Conservation (phyloP, 2,888 invertebrate genomes). For the Philaethria dido region DNA sequence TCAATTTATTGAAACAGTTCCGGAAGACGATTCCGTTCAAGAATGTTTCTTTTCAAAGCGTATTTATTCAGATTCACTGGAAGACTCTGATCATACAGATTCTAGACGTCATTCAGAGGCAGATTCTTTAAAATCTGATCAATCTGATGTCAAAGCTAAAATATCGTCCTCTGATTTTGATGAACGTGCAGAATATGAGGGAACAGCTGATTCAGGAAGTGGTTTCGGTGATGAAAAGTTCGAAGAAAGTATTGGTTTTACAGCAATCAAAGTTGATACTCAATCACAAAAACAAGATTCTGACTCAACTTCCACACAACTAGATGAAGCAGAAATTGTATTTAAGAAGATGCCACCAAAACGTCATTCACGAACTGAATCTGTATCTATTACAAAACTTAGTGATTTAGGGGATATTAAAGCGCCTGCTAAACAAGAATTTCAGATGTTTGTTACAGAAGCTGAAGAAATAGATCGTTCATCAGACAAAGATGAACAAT, state of each 20-base stretch:
- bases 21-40: constrained; percentile 81
- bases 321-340: constrained; percentile 62
- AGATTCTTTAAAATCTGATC: constrained; percentile 79
- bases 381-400: constrained; percentile 72
- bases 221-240: constrained; percentile 80
- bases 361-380: constrained; percentile 77
- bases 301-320: constrained; percentile 55
- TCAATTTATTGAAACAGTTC: constrained; percentile 82
- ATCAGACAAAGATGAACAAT: constrained; percentile 74
- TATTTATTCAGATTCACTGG: constrained; percentile 80
- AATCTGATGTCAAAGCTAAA: constrained; percentile 77
- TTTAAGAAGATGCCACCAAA: constrained; percentile 78
- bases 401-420: constrained; percentile 70
- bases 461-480: constrained; percentile 76
- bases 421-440: constrained; percentile 67
- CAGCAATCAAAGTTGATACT: constrained; percentile 69
- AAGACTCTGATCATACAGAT: constrained; percentile 80
- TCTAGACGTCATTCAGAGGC: constrained; percentile 80
- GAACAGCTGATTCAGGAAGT: constrained; percentile 77
- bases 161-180: constrained; percentile 80
- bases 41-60: constrained; percentile 82
- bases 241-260: constrained; percentile 76
- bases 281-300: constrained; percentile 71
- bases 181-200: constrained; percentile 79
- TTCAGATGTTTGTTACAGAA: constrained; percentile 78